Conservation (phyloP, 2,113 vertebrate species). For the human (Homo sapiens) region GRCh38 chr17:10361501-10362000, state of each 20-base stretch:
- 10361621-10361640: not conserved
- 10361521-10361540: not conserved
- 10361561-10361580: not conserved
- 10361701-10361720: not conserved
- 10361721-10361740: not conserved
- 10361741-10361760: not conserved
- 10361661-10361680: fast-evolving
- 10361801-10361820: not conserved
- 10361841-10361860: not conserved
- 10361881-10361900: not conserved
- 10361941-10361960: too few relatives aligned
- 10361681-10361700: not conserved
- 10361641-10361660: not conserved
- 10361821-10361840: not conserved
- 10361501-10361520: not conserved
- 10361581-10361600: not conserved
- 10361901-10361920: not conserved
- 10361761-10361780: not conserved
- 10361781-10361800: not conserved
- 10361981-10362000: not conserved
- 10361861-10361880: not conserved
- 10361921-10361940: not conserved
- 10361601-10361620: not conserved
- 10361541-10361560: not conserved
- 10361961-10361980: not conserved